Percentiles rank a stretch among this genome's conserved stretches.
These are phyloP conservation scores for Tolmerus cingulatus DNA, from an alignment of 2,888 invertebrate species.

Conservation along the genomic window DNA sequence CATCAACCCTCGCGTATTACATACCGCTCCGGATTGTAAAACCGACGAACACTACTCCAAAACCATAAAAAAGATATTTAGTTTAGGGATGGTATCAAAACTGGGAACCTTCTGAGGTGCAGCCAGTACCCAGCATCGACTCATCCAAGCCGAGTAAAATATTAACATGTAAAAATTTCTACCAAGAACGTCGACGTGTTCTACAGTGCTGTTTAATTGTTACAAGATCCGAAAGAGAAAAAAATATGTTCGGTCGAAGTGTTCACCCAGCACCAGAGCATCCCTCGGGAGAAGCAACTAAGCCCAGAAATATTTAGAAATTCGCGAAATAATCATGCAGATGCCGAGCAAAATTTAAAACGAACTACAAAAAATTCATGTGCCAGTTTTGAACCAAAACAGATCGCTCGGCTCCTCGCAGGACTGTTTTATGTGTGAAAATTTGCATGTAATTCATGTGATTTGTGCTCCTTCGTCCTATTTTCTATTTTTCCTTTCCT, in stretches of 20 bases:
- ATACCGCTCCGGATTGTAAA: constrained; percentile 37
- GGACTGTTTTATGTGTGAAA: constrained; percentile 4
- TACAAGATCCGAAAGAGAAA: neutral
- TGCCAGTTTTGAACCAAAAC: neutral
- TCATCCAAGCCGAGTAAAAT: neutral
- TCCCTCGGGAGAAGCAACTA: neutral
- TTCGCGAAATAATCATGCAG: neutral
- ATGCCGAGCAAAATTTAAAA: neutral
- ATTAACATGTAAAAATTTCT: neutral
- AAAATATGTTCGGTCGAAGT: neutral
- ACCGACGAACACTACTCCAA: neutral
- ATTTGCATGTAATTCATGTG: neutral
- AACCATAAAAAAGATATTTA: neutral
- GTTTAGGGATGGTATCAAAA: neutral
- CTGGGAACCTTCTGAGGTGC: neutral
- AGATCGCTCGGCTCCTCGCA: neutral
- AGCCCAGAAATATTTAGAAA: neutral
- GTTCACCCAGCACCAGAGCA: neutral
- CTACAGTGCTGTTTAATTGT: neutral
- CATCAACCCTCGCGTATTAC: constrained; percentile 43
- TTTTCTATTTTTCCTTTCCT: neutral
- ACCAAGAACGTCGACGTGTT: neutral
- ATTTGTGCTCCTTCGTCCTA: neutral
- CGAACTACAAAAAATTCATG: neutral
- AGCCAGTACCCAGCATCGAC: neutral